Evolutionary conservation across 2,113 vertebrate species (phyloP), one percentile per base, ranked within the genome.

Genomic region (Bubo scandiacus): DNA sequence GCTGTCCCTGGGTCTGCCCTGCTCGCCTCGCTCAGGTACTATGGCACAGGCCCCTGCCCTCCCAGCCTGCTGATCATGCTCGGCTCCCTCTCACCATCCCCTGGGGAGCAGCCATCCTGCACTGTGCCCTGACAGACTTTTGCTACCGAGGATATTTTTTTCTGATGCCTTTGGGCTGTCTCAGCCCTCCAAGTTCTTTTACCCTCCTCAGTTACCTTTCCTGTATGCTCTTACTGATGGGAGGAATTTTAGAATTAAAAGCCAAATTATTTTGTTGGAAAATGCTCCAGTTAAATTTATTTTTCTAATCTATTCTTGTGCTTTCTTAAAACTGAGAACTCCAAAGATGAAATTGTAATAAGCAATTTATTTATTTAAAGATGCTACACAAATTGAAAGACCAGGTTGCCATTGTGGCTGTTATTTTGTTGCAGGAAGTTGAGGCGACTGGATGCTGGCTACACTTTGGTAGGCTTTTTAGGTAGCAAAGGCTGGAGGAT

Each of bases 401-500:
- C 6, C 4, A 15, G 14, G 12, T 78, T 81, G 51, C 42, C 25
- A 40, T 34, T 25, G 65, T 57, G 45, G 12, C 36, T 5, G 1
- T 34, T 72, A 34, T 54, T 85, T 72, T 91, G 19, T 72, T 63
- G 29, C 13, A 54, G 49, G 26, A 30, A n/a, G 20, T 9, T 67
- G 23, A 30, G 27, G 14, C 30, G 20, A 20, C 29, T 74, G 10
- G 11, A 12, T n/a, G n/a, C 14, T 59, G 23, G 12, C 66, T 91
- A 86, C 42, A 0, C 71, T 52, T 74, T 6, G 8, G 12, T 3
- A 21, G 55, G 73, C 55, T 86, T 96, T 72, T 63, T 70, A 55
- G 85, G 92, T 43, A 97, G 65, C 57, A 96, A 36, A 81, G 81
- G 75, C 17, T 95, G 78, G 21, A 98, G 6, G 29, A 96, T 72